Percentiles rank a stretch among this genome's conserved stretches.
phyloP scores from a whole-genome alignment of 2,888 invertebrate species.

The Ferrisia virgata region DNA sequence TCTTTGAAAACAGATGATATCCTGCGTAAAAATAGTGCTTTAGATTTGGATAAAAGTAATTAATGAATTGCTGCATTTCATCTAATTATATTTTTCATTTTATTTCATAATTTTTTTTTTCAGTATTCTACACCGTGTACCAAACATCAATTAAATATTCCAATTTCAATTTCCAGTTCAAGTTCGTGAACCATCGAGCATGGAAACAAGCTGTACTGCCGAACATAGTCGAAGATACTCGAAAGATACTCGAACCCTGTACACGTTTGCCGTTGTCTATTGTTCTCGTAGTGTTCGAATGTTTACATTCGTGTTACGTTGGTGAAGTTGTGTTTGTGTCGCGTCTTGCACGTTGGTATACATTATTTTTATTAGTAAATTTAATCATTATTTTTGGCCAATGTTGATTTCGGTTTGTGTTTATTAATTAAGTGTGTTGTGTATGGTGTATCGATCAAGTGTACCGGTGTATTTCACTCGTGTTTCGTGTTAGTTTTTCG shows the following conservation, averaged over 20 bases:
- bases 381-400: not conserved
- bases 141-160: not conserved
- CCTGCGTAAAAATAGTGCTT: not conserved
- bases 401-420: not conserved
- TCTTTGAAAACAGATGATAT: not conserved
- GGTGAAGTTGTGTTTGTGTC: not conserved
- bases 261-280: not conserved
- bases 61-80: not conserved
- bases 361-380: not conserved
- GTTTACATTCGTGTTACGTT: constrained; percentile 17
- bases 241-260: not conserved
- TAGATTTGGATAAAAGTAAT: not conserved
- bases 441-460: not conserved
- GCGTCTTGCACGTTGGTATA: not conserved
- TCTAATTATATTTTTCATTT: not conserved
- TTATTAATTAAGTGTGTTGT: not conserved
- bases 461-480: not conserved
- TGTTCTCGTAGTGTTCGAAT: not conserved
- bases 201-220: not conserved
- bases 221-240: not conserved
- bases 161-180: not conserved
- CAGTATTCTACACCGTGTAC: too few species aligned
- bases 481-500: not conserved
- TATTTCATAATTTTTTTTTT: not conserved
- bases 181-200: not conserved